phyloP scores from a whole-genome alignment of 2,113 vertebrate genomes.

The Eptesicus fuscus region DNA sequence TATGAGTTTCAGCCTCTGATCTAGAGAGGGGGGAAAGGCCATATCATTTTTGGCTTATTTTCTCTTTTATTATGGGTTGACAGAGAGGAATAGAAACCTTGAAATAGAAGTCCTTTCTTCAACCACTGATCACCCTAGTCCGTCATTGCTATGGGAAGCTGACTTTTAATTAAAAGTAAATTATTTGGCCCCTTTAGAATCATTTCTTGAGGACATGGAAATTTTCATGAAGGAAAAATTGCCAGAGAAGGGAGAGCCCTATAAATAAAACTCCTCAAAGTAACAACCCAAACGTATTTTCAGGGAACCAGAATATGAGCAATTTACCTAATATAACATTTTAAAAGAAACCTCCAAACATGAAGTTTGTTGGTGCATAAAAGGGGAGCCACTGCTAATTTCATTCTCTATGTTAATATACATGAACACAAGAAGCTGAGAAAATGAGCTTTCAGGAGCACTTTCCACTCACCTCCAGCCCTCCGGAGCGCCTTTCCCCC shows the following conservation, averaged over 20 bases:
- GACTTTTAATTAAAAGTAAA: conserved; percentile 14
- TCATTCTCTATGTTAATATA: neutral
- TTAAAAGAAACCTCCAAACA: neutral
- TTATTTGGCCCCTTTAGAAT: neutral
- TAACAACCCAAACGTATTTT: neutral
- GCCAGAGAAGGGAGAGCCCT: neutral
- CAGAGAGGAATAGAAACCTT: conserved; percentile 14
- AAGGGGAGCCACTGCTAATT: neutral
- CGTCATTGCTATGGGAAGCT: neutral
- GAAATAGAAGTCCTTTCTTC: neutral
- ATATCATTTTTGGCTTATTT: neutral
- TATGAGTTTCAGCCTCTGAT: neutral
- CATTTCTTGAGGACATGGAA: neutral
- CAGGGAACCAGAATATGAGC: neutral
- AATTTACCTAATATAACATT: neutral
- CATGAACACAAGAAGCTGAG: neutral
- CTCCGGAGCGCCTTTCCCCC: neutral
- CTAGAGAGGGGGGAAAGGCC: neutral
- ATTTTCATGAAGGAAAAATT: neutral
- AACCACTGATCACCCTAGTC: neutral
- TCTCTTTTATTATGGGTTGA: neutral
- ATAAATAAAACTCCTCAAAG: neutral
- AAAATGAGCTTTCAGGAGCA: neutral
- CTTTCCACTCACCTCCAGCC: neutral
- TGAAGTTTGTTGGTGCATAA: neutral